Conservation (phyloP, 2,888 invertebrate genomes). For the Andrena hattorfiana region DNA sequence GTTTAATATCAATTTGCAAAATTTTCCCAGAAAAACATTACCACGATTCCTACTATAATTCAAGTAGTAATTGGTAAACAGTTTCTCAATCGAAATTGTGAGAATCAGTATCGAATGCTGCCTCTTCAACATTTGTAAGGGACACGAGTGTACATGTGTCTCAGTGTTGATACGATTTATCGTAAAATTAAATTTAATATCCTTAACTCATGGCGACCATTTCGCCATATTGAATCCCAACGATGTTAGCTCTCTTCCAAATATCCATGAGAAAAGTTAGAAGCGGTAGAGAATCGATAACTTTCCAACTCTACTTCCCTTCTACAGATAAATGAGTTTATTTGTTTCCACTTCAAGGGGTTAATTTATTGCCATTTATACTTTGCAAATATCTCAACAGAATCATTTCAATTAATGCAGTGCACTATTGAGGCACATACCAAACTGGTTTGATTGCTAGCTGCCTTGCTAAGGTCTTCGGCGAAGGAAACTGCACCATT, state of each 20-base stretch:
- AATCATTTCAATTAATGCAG: constrained; percentile 12
- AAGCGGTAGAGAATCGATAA: background rate
- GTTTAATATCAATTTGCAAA: background rate
- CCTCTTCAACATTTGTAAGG: constrained; percentile 44
- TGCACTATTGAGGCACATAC: background rate
- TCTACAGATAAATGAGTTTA: background rate
- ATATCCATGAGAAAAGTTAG: constrained; percentile 17
- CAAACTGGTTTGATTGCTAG: constrained; percentile 5
- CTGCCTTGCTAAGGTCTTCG: background rate
- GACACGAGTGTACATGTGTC: constrained; percentile 40
- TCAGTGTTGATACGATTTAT: constrained; percentile 1
- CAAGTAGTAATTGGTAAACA: background rate
- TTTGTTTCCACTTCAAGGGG: background rate
- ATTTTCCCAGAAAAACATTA: background rate
- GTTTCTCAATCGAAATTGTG: background rate
- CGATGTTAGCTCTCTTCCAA: constrained; percentile 57
- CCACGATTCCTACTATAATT: background rate
- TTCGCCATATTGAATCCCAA: constrained; percentile 9
- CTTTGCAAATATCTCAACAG: background rate
- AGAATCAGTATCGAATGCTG: constrained; percentile 57
- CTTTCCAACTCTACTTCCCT: constrained; percentile 16
- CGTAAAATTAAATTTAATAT: constrained; percentile 6
- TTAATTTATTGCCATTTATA: constrained; percentile 30
- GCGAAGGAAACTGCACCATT: constrained; percentile 10
- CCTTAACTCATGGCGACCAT: background rate